Evolutionary conservation across 2,797 vertebrate species (phyloP).

Genomic region (Lutjanus argentimaculatus): DNA sequence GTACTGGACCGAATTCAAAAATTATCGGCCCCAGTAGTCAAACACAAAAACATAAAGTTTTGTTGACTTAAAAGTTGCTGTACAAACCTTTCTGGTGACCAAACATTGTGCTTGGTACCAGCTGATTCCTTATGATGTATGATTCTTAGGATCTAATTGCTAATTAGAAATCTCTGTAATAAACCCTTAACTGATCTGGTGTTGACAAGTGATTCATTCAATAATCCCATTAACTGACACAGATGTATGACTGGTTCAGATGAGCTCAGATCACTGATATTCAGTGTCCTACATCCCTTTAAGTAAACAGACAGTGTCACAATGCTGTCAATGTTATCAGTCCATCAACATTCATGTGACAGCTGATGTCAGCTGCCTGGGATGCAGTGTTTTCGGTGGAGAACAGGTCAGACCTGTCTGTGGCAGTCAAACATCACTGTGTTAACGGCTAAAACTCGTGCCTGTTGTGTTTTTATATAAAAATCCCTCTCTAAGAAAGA

Average conservation of each 20-base stretch:
- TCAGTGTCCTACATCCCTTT: not conserved
- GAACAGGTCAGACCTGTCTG: conserved; percentile 54
- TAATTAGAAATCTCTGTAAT: not conserved
- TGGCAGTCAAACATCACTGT: not conserved
- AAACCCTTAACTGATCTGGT: too few relatives aligned
- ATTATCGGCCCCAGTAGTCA: too few relatives aligned
- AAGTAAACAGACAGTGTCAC: not conserved
- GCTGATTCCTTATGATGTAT: not conserved
- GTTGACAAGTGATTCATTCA: not conserved
- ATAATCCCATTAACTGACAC: not conserved
- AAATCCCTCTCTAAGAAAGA: conserved; percentile 8
- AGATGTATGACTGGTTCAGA: not conserved
- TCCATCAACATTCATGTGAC: conserved; percentile 10
- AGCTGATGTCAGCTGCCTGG: conserved; percentile 42
- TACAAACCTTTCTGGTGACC: not conserved
- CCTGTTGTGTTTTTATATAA: not conserved
- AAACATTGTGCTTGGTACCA: not conserved
- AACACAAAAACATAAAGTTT: not conserved
- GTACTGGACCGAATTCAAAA: too few relatives aligned
- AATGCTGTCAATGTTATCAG: conserved; percentile 3
- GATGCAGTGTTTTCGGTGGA: not conserved
- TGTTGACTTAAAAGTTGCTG: too few relatives aligned
- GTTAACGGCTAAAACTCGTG: not conserved
- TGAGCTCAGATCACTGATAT: conserved; percentile 3
- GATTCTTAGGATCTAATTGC: not conserved